phyloP scores from a whole-genome alignment of 1,140 invertebrate genomes.

The Lordiphosa collinella region DNA sequence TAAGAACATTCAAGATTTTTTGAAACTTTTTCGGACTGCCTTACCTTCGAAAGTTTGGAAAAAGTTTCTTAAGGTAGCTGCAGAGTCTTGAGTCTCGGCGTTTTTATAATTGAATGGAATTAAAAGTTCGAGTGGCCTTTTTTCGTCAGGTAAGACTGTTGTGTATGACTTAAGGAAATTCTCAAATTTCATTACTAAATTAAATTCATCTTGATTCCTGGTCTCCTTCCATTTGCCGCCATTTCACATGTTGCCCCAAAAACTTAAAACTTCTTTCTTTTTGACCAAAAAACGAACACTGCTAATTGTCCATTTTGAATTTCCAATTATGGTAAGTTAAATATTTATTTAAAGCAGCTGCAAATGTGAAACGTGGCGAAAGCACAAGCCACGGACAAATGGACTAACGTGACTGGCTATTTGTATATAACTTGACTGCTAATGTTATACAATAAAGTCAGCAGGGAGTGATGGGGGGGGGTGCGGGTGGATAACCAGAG shows the following conservation, averaged over 20 bases:
- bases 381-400: constrained; percentile 5
- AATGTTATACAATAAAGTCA: constrained; percentile 31
- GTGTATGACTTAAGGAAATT: constrained; percentile 3
- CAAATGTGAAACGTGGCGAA: constrained; percentile 40
- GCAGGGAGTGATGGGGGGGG: neutral
- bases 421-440: constrained; percentile 42
- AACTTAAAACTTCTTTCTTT: constrained; percentile 27
- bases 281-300: neutral
- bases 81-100: no score
- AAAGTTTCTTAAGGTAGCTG: no score
- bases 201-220: no score
- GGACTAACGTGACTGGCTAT: constrained; percentile 54
- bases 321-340: constrained; percentile 65
- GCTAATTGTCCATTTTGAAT: constrained; percentile 59
- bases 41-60: no score
- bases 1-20: no score
- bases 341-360: constrained; percentile 60
- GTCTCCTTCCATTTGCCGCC: neutral
- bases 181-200: neutral
- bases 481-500: neutral
- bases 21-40: no score
- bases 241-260: constrained; percentile 24
- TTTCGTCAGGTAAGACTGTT: constrained; percentile 1
- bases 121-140: constrained; percentile 45
- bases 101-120: constrained; percentile 56